Conservation (phyloP, 2,113 vertebrate species). For the Sorex fumeus region DNA sequence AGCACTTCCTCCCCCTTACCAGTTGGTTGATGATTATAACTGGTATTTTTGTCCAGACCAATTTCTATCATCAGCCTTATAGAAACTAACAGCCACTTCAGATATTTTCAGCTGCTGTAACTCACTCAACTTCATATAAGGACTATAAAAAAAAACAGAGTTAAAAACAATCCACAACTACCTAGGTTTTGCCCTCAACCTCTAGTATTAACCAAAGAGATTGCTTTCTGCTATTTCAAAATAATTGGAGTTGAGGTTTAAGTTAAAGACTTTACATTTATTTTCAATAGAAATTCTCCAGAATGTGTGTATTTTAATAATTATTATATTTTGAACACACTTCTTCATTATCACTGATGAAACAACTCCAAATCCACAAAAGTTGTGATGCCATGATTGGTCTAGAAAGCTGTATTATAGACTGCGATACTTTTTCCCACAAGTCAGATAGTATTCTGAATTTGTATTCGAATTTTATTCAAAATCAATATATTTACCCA, state of each 20-base stretch:
- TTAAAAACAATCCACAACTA: slow-evolving; percentile 36
- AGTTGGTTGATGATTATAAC: slow-evolving; percentile 85
- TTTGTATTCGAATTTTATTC: not conserved
- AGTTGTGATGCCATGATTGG: not conserved
- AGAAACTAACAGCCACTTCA: slow-evolving; percentile 71
- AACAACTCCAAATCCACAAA: not conserved
- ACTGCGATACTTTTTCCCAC: not conserved
- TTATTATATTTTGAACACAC: not conserved
- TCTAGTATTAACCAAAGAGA: not conserved
- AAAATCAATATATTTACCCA: not conserved
- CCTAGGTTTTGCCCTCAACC: not conserved
- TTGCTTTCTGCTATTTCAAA: no score
- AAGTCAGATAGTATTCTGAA: not conserved
- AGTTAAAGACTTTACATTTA: not conserved
- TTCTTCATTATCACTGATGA: not conserved
- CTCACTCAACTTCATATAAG: slow-evolving; percentile 61
- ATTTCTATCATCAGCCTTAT: slow-evolving; percentile 77
- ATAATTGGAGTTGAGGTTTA: slow-evolving; percentile 36
- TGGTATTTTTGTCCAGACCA: slow-evolving; percentile 83
- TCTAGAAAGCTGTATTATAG: not conserved
- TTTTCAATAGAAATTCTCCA: slow-evolving; percentile 28
- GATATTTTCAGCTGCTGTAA: slow-evolving; percentile 68
- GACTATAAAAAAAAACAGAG: slow-evolving; percentile 45
- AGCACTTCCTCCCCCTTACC: slow-evolving; percentile 80
- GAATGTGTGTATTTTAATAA: not conserved